Evolutionary conservation across 2,797 vertebrate species (phyloP).

Genomic region (Lepidocolaptes lacrymiger): DNA sequence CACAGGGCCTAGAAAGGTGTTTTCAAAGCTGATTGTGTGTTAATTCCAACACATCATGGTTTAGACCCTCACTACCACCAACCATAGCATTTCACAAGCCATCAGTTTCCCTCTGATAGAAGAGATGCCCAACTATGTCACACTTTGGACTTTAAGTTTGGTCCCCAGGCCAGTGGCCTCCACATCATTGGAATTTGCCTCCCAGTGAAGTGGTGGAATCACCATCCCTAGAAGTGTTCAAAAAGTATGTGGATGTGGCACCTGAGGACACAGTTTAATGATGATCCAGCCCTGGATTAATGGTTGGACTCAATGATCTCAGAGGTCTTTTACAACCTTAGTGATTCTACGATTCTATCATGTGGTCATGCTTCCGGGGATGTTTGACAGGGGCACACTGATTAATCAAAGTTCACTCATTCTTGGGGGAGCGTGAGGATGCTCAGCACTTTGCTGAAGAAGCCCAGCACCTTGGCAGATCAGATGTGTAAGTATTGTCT

Average conservation of each 20-base stretch:
- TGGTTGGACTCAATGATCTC: not conserved
- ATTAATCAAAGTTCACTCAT: not conserved
- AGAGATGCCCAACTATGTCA: not conserved
- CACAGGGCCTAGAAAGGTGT: not conserved
- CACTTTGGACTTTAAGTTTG: not conserved
- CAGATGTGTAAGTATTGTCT: not conserved
- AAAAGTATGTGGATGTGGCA: fast-evolving
- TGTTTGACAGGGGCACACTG: not conserved
- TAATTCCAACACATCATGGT: not conserved
- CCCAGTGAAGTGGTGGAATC: not conserved
- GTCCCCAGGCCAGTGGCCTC: not conserved
- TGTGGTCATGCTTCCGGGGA: no score
- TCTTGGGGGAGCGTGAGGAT: not conserved
- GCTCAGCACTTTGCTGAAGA: not conserved
- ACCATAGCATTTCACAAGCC: not conserved
- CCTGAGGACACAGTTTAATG: not conserved
- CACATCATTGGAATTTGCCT: not conserved
- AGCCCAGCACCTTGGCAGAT: not conserved
- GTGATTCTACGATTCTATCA: not conserved
- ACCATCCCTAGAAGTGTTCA: not conserved
- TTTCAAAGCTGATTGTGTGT: not conserved
- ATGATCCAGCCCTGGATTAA: not conserved
- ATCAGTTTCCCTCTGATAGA: not conserved
- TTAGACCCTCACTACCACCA: not conserved
- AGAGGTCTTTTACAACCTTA: not conserved